Evolutionary conservation across 2,797 vertebrate species (phyloP), one percentile per base, ranked within the genome.

Genomic region (Vultur gryphus): DNA sequence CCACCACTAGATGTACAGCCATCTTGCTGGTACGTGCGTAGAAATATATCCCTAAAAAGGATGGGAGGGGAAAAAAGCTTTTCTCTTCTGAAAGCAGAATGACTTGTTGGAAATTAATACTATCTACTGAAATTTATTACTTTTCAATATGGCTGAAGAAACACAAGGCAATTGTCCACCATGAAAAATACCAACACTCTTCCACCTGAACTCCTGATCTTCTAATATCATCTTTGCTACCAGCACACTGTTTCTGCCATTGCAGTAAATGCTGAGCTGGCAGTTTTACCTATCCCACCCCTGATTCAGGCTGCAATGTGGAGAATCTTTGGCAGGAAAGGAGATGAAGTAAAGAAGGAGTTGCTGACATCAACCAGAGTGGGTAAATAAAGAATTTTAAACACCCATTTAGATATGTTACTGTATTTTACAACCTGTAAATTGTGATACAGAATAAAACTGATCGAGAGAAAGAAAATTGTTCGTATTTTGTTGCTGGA

Each of bases 11-110:
- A 59, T 26, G 33, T 46, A 25, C 31, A 77, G 15, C 15, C 25
- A 5, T 24, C 29, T 62, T 0, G 0, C 24, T 17, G 44, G 19
- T 20, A 17, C 0, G 0, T n/a, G 23, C 41, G 8, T 24, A 52
- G 43, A 73, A 29, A 51, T 73, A 49, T 23, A 31, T 49, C 35
- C 54, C 57, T 29, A 7, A 41, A 75, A 87, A 51, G 8, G 24
- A 33, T 35, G 9, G 17, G 6, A 55, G 6, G 3, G 13, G n/a
- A 17, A 61, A 69, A 77, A 75, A 33, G 2, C 13, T 77, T 71
- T 70, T 21, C 10, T 46, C 7, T 72, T 73, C 37, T 26, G 31
- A 44, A 75, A 84, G 9, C 19, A 54, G 39, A 82, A 80, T 19
- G 20, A 44, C 24, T 85, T 49, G 6, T 41, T 23, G 6, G 52